Evolutionary conservation across 2,888 invertebrate species (phyloP).

Genomic region (Plagodis dolabraria): DNA sequence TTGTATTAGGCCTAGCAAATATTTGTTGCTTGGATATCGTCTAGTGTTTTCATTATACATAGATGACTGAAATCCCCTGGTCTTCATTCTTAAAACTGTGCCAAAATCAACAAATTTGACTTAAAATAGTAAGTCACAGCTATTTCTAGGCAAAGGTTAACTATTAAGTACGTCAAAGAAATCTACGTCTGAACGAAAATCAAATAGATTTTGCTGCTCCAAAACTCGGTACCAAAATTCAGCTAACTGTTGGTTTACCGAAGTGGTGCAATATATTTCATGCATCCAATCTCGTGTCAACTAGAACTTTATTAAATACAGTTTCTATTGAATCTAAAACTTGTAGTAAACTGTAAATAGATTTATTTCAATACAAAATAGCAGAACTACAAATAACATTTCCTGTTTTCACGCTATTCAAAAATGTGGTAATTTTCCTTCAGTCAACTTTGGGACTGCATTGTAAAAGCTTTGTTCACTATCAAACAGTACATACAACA

Average conservation of each 20-base stretch:
- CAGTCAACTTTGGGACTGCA: slow-evolving; percentile 26
- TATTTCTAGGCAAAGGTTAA: too few relatives aligned
- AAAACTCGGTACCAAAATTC: not conserved
- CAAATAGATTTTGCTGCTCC: slow-evolving; percentile 6
- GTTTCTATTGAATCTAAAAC: slow-evolving; percentile 37
- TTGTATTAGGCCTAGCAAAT: too few relatives aligned
- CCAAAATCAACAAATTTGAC: too few relatives aligned
- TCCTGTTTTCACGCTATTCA: slow-evolving; percentile 30
- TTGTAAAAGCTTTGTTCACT: slow-evolving; percentile 26
- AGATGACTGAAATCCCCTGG: too few relatives aligned
- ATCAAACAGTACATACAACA: slow-evolving; percentile 1
- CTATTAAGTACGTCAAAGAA: too few relatives aligned
- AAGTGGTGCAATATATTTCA: slow-evolving; percentile 62
- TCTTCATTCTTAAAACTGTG: too few relatives aligned
- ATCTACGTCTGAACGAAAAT: too few relatives aligned
- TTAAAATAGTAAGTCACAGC: too few relatives aligned
- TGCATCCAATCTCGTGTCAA: slow-evolving; percentile 64
- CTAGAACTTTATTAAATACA: slow-evolving; percentile 66
- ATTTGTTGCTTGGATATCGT: too few relatives aligned
- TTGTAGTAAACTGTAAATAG: slow-evolving; percentile 48
- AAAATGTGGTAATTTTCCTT: slow-evolving; percentile 31
- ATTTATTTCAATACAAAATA: slow-evolving; percentile 57
- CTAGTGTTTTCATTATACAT: too few relatives aligned
- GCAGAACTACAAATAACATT: slow-evolving; percentile 34
- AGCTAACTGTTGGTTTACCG: slow-evolving; percentile 17